Evolutionary conservation across 2,797 vertebrate species (phyloP), one percentile per base, ranked within the genome.

Genomic region (Enteromius afrohamiltoni): DNA sequence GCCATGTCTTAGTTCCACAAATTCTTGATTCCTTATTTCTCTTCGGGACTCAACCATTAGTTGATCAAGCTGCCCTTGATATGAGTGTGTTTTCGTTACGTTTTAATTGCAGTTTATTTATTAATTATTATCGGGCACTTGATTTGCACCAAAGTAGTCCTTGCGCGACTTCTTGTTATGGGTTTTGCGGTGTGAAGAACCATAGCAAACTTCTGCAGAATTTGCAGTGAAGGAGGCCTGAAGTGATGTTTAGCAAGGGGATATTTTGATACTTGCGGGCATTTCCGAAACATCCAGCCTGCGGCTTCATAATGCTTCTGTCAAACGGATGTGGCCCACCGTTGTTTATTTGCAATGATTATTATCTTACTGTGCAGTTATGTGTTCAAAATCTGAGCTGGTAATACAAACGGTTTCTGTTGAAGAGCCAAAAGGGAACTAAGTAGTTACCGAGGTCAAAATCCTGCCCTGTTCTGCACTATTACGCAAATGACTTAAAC

Each of bases 1-100:
- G n/a, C 53, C 73, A n/a, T 53, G 62, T 84, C 82, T 60, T 26
- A 53, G 77, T 77, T 53, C 83, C 85, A 88, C 82, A 83, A 88
- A 77, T 87, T 87, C 83, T 85, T 73, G 76, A 82, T 89, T 91
- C 58, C 88, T 90, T 91, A 49, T 77, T 88, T 89, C 80, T 77
- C 29, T 76, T 83, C 71, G 73, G 87, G 76, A 87, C 85, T 67
- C 70, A 49, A 47, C 68, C 60, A 88, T 51, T 68, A 85, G 83
- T 89, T 45, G 70, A 68, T 87, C 76, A 16, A 89, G 17, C 83
- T 82, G 70, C 31, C 58, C 65, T 77, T 85, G 40, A 62, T 69
- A 70, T 47, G 23, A 69, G 42, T 58, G 51, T 75, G 31, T 80
- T 62, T 77, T 53, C 13, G 34, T 71, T 23, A 69, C 60, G 83